Evolutionary conservation across 2,113 vertebrate genomes (phyloP), one percentile per base, ranked within the genome.

Genomic region (Melanerpes aurifrons): DNA sequence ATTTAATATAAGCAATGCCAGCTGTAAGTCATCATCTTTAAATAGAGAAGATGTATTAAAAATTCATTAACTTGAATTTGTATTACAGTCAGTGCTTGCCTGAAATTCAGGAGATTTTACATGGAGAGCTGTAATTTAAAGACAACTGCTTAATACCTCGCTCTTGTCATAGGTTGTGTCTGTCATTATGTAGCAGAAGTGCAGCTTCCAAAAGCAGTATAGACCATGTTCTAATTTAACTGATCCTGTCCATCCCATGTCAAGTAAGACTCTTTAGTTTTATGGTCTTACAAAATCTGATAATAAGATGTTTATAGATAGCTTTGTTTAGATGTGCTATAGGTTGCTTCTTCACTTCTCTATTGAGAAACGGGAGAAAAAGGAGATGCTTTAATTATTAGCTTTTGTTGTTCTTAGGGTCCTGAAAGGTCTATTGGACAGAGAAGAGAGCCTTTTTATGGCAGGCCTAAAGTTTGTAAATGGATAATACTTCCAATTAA

Each of bases 401-500:
- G 96, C 94, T 97, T 96, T 97, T 98, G 96, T 97, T 97, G 96
- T 97, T 95, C 77, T 92, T 94, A 94, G 96, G 96, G 97, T 96
- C 96, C 92, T 95, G 96, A 98, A 97, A 98, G 95, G 95, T 97
- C 96, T 97, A 72, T 91, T 97, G 94, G 96, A 90, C 75, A 88
- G 76, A 95, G 97, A 97, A 97, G 96, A 98, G 93, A 97, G 95
- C 93, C 86, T 97, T 97, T 98, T 98, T 98, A 98, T 96, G 96
- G 96, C 93, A 82, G 84, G 81, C 91, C 79, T 96, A 72, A 94
- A 96, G 97, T 97, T 97, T 97, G 94, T 97, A 98, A 98, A 98
- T 97, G 97, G 98, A 97, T 98, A 96, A 97, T 96, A 97, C 97
- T 97, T 96, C 97, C 97, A 96, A 95, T 97, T 98, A 97, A 97